Evolutionary conservation across 2,113 vertebrate species (phyloP), one percentile per base, ranked within the genome.

Genomic region (Chauna torquata): DNA sequence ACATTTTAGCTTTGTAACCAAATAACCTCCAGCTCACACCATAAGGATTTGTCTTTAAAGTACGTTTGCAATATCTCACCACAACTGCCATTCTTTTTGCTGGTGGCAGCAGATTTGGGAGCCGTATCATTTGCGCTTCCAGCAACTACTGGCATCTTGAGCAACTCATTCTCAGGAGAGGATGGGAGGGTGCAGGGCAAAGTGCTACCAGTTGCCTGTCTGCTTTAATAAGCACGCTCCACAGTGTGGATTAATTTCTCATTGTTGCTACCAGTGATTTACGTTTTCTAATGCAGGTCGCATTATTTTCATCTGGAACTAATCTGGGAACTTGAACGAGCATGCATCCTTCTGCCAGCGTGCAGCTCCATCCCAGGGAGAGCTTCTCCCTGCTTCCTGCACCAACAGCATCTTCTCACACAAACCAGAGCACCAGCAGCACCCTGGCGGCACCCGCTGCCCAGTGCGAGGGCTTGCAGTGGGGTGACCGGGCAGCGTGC

Each of bases 11-110:
- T 7, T 3, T 5, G 32, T 5, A 76, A 9, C 14, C 12, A 19
- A 40, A 78, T 8, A 58, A n/a, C 6, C 83, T 23, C 16, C 50
- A 27, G 38, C 59, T 80, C 32, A 5, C 6, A 5, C 8, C 0
- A 44, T 0, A 42, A 62, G 86, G 54, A 36, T 82, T 32, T 18
- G 18, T 5, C 81, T 59, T 12, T 34, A 3, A 25, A 61, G 38
- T 1, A 3, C 2, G 1, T 38, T 14, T 8, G 3, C 32, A 16
- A 36, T 9, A 42, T 3, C 76, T 36, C 80, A 47, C 55, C 24
- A 0, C 23, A 3, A 2, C 45, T 55, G 7, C n/a, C 10, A 0
- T 57, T 32, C 66, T 34, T 76, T 45, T n/a, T 19, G 85, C 66
- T 16, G 45, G 45, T 4, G 22, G 82, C 54, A 82, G 85, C 92